phyloP scores from a whole-genome alignment of 2,888 invertebrate genomes.

The Diogma glabrata region DNA sequence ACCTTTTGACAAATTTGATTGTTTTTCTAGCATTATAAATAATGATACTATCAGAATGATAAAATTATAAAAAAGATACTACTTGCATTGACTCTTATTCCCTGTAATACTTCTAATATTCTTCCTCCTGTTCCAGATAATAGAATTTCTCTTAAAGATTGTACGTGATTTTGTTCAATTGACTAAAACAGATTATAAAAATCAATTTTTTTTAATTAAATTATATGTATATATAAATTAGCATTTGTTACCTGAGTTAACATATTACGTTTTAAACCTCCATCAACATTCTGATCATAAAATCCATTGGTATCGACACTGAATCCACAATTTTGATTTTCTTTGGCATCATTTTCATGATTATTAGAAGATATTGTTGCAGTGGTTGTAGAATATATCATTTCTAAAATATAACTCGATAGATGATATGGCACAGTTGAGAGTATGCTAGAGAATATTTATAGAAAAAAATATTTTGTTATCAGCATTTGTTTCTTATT shows the following conservation, averaged over 20 bases:
- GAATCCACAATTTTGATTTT: background rate
- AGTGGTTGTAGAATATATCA: conserved; percentile 33
- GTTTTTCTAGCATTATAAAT: background rate
- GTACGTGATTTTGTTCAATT: conserved; percentile 32
- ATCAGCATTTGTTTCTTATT: background rate
- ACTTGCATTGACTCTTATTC: conserved; percentile 30
- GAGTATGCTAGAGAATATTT: conserved; percentile 27
- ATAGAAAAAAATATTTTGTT: conserved; percentile 2
- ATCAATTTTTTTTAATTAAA: conserved; percentile 7
- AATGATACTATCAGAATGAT: conserved; percentile 3
- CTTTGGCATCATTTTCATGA: background rate
- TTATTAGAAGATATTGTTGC: conserved; percentile 15
- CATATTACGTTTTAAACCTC: conserved; percentile 6
- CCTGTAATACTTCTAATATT: conserved; percentile 28
- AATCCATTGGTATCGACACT: background rate
- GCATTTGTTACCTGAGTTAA: background rate
- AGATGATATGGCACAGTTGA: conserved; percentile 32
- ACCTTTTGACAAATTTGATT: background rate
- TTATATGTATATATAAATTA: background rate
- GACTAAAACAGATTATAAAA: conserved; percentile 23
- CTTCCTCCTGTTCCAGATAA: conserved; percentile 32
- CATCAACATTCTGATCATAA: conserved; percentile 3
- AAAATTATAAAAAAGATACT: background rate
- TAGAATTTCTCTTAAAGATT: conserved; percentile 32
- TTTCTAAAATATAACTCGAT: conserved; percentile 30